A percentile compares a stretch with the other conserved stretches of the same genome.
Evolutionary conservation across 2,113 vertebrate genomes (phyloP).

Genomic region (Beaufortia kweichowensis): DNA sequence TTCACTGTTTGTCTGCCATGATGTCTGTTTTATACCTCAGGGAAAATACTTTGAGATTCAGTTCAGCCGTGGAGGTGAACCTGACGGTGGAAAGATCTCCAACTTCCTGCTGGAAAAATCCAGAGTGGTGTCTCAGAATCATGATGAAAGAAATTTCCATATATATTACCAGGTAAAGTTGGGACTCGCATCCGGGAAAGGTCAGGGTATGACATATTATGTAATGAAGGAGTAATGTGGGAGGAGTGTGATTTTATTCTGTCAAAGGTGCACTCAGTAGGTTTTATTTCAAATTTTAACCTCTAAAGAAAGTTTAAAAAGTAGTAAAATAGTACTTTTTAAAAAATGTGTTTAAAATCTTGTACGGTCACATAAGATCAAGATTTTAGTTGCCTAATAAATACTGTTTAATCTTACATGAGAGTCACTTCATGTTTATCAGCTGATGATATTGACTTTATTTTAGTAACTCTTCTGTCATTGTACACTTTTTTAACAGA

Average conservation of each 20-base stretch:
- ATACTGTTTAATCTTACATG: too few species aligned
- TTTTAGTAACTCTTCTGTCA: too few species aligned
- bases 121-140: constrained; percentile 79
- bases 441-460: too few species aligned
- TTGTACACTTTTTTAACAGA: too few species aligned
- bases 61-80: constrained; percentile 82
- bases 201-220: background rate
- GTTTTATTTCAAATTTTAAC: too few species aligned
- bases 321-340: too few species aligned
- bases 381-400: too few species aligned
- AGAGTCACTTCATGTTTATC: too few species aligned
- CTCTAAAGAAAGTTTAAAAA: too few species aligned
- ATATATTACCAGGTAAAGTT: constrained; percentile 81
- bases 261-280: background rate
- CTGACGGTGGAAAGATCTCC: constrained; percentile 81
- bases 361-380: too few species aligned
- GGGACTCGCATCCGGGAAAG: background rate
- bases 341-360: too few species aligned
- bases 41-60: constrained; percentile 87
- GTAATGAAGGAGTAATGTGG: background rate
- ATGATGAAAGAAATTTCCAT: constrained; percentile 82
- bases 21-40: constrained; percentile 56
- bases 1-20: background rate
- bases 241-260: background rate
- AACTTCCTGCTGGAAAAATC: constrained; percentile 84